These are phyloP conservation scores for Condylura cristata DNA, from an alignment of 2,113 vertebrate genomes.

Conservation along the genomic window DNA sequence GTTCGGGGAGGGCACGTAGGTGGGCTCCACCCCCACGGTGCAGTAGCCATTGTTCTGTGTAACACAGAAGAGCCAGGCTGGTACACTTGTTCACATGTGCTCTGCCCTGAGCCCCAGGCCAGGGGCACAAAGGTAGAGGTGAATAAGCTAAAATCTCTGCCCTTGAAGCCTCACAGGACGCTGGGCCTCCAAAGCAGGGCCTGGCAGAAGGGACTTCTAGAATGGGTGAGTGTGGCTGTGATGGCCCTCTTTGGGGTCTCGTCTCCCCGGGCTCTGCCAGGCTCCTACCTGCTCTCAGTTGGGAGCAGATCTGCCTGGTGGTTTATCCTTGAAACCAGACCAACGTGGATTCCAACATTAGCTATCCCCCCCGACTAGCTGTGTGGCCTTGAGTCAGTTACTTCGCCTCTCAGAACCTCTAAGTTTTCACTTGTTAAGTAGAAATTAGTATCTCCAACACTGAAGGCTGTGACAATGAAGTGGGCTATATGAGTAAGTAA, in stretches of 20 bases:
- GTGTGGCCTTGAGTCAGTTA: not conserved
- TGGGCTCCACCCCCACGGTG: conserved; percentile 76
- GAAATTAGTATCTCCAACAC: not conserved
- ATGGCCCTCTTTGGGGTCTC: not conserved
- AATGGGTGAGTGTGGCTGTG: not conserved
- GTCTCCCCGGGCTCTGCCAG: fast-evolving
- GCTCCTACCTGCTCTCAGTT: not conserved
- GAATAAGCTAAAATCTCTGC: not conserved
- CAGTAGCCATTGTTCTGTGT: conserved; percentile 79
- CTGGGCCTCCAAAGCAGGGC: not conserved
- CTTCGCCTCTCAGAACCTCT: not conserved
- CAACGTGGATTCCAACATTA: not conserved
- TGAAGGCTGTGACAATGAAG: not conserved
- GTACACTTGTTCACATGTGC: not conserved
- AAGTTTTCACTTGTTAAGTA: not conserved
- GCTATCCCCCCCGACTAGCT: not conserved
- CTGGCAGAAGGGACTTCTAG: not conserved
- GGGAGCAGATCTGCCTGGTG: not conserved
- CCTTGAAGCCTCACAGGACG: not conserved
- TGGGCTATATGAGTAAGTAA: not conserved
- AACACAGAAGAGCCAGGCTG: not conserved
- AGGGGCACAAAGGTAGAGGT: not conserved
- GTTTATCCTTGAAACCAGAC: not conserved
- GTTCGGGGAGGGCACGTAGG: conserved; percentile 77
- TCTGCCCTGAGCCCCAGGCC: not conserved